These are phyloP conservation scores for Channa maculata DNA, from an alignment of 2,113 vertebrate genomes.

Conservation along the genomic window DNA sequence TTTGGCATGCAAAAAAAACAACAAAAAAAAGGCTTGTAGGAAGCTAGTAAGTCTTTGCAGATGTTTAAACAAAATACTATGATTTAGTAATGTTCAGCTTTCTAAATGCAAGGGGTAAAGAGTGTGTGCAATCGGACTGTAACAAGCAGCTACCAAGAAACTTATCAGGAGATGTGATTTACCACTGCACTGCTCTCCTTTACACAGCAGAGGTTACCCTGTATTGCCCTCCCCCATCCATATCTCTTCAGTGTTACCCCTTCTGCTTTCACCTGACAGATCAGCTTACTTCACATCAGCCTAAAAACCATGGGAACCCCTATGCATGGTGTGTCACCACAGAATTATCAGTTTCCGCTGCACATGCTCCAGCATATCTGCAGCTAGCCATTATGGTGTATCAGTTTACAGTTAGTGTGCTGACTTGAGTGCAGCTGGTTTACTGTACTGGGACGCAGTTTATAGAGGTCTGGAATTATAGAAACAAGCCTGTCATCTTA, in stretches of 20 bases:
- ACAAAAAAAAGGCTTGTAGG: constrained; percentile 28
- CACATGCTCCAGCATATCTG: constrained; percentile 76
- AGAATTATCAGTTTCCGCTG: constrained; percentile 80
- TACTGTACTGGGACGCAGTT: constrained; percentile 68
- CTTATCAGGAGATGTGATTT: constrained; percentile 72
- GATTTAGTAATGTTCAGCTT: constrained; percentile 69
- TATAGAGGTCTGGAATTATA: constrained; percentile 71
- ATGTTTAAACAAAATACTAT: constrained; percentile 68
- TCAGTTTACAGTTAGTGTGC: constrained; percentile 75
- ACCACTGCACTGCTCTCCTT: constrained; percentile 50
- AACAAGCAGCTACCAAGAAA: constrained; percentile 67
- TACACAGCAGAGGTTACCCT: constrained; percentile 37
- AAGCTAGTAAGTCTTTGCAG: constrained; percentile 51
- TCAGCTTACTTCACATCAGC: constrained; percentile 73
- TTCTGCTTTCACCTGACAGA: constrained; percentile 66
- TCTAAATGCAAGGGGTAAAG: constrained; percentile 59
- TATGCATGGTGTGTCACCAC: constrained; percentile 69
- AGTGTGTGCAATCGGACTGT: constrained; percentile 38
- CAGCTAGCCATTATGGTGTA: constrained; percentile 75
- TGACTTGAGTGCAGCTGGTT: constrained; percentile 73
- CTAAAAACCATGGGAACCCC: constrained; percentile 74
- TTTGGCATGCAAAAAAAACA: constrained; percentile 66
- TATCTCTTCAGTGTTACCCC: constrained; percentile 32
- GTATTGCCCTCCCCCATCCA: constrained; percentile 16
- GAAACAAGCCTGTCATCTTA: constrained; percentile 69